These are phyloP conservation scores for Phalacrocorax carbo DNA, from an alignment of 2,113 vertebrate species.

Conservation along the genomic window DNA sequence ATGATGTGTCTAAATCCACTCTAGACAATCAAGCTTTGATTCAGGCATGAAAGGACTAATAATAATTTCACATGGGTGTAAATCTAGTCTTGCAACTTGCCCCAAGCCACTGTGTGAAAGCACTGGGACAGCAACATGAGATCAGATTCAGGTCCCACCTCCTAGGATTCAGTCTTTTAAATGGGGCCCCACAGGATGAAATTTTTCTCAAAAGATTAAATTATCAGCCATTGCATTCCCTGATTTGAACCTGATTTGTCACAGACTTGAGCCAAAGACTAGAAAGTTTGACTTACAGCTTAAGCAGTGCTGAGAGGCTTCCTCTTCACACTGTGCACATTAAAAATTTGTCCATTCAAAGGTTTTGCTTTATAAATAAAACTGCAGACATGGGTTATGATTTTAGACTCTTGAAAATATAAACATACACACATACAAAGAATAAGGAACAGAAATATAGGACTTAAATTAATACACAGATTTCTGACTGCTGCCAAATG, in stretches of 20 bases:
- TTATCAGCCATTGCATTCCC: background rate
- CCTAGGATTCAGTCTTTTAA: background rate
- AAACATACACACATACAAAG: background rate
- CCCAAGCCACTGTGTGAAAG: background rate
- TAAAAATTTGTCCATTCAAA: background rate
- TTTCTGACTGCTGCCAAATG: background rate
- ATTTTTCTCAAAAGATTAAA: background rate
- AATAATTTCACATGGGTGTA: background rate
- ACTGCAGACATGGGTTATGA: background rate
- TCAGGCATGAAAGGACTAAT: background rate
- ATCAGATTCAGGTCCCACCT: background rate
- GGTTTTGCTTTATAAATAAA: conserved; percentile 34
- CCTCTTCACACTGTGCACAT: background rate
- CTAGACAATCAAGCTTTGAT: background rate
- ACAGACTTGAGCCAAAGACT: background rate
- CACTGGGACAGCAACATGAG: background rate
- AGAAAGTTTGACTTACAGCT: background rate
- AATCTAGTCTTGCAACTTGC: background rate
- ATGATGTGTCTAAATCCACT: background rate
- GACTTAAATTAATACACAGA: background rate
- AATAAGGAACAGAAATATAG: background rate
- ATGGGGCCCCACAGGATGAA: background rate
- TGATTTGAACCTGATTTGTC: conserved; percentile 4
- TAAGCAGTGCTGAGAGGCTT: background rate
- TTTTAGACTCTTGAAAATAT: background rate